These are phyloP conservation scores for Bathynomus jamesi DNA, from an alignment of 1,140 invertebrate genomes.

Conservation along the genomic window DNA sequence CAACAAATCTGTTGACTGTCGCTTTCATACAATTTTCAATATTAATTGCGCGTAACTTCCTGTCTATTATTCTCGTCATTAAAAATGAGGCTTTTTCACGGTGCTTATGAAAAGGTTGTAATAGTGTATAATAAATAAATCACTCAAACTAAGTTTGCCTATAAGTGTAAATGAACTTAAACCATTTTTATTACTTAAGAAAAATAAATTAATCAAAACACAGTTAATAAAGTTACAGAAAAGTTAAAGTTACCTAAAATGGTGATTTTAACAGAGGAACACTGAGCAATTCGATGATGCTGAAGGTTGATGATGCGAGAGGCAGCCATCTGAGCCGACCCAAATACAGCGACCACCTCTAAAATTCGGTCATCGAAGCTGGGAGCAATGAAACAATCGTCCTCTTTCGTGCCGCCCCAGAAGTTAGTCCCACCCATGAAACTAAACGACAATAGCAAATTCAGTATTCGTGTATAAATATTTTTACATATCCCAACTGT, in stretches of 20 bases:
- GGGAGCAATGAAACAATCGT: constrained; percentile 76
- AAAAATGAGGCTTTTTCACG: no score
- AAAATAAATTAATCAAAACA: no score
- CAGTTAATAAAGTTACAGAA: no score
- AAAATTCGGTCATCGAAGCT: constrained; percentile 88
- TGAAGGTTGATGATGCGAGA: constrained; percentile 89
- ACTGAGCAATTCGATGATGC: constrained; percentile 94
- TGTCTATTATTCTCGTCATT: no score
- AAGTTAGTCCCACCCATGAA: constrained; percentile 99
- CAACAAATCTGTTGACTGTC: no score
- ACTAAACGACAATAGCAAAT: constrained; percentile 52
- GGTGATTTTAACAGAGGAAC: constrained; percentile 88
- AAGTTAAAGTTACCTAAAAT: constrained; percentile 67
- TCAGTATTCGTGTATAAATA: constrained; percentile 1
- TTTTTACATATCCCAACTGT: not conserved
- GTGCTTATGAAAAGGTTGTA: no score
- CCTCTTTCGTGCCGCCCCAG: constrained; percentile 86
- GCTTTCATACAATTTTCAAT: no score
- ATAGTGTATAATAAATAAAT: no score
- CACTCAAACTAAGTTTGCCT: no score
- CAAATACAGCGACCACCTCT: constrained; percentile 93
- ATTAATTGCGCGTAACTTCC: no score
- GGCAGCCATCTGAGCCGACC: constrained; percentile 93
- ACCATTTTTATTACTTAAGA: no score
- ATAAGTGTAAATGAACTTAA: no score